phyloP scores from a whole-genome alignment of 1,140 invertebrate genomes.

The Chlorops oryzae region DNA sequence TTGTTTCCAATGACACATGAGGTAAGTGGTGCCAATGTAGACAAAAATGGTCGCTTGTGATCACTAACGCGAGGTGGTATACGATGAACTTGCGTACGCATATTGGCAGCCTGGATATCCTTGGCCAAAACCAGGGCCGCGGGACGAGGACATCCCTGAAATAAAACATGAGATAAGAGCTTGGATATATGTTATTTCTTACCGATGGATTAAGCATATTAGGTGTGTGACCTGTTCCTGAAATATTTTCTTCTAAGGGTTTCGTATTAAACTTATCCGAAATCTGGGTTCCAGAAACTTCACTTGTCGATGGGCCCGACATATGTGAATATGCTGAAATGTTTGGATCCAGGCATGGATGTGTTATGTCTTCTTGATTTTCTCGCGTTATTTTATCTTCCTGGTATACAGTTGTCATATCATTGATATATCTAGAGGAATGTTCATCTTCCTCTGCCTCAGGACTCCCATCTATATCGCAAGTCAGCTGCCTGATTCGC shows the following conservation, averaged over 20 bases:
- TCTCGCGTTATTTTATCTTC: background rate
- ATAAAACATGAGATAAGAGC: too few species aligned
- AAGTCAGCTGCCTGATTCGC: conserved; percentile 71
- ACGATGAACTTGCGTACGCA: conserved; percentile 43
- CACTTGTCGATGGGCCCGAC: too few species aligned
- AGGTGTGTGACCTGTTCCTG: too few species aligned
- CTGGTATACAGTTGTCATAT: conserved; percentile 24
- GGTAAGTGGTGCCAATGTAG: conserved; percentile 65
- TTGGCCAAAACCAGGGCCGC: conserved; percentile 56
- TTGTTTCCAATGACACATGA: conserved; percentile 64
- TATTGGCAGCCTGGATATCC: conserved; percentile 48
- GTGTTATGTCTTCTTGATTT: too few species aligned
- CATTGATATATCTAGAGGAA: too few species aligned
- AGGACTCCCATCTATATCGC: conserved; percentile 63
- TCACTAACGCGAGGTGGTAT: conserved; percentile 46
- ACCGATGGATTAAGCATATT: background rate
- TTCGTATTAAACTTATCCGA: too few species aligned
- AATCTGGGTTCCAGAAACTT: too few species aligned
- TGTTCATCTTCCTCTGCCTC: conserved; percentile 31
- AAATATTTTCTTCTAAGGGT: too few species aligned
- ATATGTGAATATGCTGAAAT: too few species aligned
- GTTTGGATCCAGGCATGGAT: too few species aligned
- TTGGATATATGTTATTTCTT: background rate
- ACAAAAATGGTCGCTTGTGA: conserved; percentile 65
- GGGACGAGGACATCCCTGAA: conserved; percentile 42